Conservation (phyloP, 2,797 vertebrate genomes). For the Merluccius polli region DNA sequence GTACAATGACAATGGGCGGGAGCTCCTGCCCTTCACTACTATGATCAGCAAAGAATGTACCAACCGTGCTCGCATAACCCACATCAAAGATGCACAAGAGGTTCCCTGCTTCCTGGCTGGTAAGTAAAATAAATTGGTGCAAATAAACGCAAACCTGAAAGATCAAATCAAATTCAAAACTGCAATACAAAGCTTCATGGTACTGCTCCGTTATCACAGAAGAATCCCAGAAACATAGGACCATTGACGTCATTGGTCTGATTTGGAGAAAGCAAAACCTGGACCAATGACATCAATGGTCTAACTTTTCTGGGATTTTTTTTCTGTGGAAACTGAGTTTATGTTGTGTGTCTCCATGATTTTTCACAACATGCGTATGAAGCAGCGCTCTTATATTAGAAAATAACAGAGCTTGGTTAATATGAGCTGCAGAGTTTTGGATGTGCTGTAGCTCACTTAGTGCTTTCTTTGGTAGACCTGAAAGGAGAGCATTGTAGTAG, state of each 20-base stretch:
- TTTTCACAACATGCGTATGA: too few species aligned
- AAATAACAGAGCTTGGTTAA: too few species aligned
- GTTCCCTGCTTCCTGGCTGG: slow-evolving; percentile 83
- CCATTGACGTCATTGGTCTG: neutral
- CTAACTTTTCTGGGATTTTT: neutral
- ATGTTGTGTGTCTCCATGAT: too few species aligned
- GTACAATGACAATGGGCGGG: slow-evolving; percentile 65
- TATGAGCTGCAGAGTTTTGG: too few species aligned
- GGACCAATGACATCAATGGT: neutral
- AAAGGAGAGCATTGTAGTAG: too few species aligned
- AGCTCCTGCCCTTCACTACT: slow-evolving; percentile 72
- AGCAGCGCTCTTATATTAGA: too few species aligned
- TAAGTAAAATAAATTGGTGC: slow-evolving; percentile 43
- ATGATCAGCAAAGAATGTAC: slow-evolving; percentile 64
- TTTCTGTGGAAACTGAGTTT: neutral
- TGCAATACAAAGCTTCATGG: neutral
- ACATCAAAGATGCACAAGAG: slow-evolving; percentile 26
- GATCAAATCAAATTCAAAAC: neutral
- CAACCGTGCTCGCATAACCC: slow-evolving; percentile 62
- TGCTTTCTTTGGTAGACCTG: too few species aligned
- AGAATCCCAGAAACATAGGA: neutral
- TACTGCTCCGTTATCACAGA: neutral
- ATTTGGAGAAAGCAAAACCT: too few species aligned
- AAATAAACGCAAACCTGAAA: neutral
- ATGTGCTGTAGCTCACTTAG: too few species aligned